A percentile compares a stretch with the other conserved stretches of the same genome.
phyloP scores from a whole-genome alignment of 2,888 invertebrate species.

The Bedellia somnulentella region DNA sequence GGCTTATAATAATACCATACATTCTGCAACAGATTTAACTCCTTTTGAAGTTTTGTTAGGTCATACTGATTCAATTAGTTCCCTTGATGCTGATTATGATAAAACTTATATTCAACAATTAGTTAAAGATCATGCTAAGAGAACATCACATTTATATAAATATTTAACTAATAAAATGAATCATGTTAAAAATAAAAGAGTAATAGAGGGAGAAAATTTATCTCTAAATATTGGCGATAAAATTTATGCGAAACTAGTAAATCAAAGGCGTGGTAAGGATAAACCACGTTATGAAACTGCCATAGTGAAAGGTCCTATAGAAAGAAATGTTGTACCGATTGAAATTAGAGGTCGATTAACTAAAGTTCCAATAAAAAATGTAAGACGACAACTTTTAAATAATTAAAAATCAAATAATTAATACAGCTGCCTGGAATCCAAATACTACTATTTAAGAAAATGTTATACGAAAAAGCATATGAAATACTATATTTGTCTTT shows the following conservation, averaged over 20 bases:
- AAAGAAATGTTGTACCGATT: conserved; percentile 9
- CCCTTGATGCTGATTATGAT: conserved; percentile 12
- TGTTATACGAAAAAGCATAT: too few species aligned
- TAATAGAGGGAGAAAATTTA: conserved; percentile 8
- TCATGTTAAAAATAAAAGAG: conserved; percentile 7
- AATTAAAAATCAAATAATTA: too few species aligned
- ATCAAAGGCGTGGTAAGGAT: conserved; percentile 11
- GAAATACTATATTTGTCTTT: too few species aligned
- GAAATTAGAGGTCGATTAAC: conserved; percentile 7
- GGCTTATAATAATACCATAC: conserved; percentile 14
- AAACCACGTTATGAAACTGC: conserved; percentile 10
- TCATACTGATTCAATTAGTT: conserved; percentile 11
- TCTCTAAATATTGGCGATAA: conserved; percentile 8
- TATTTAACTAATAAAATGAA: conserved; percentile 9
- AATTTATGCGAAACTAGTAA: conserved; percentile 10
- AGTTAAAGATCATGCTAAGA: conserved; percentile 13
- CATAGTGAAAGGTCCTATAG: neutral
- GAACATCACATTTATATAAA: conserved; percentile 11
- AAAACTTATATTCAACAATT: conserved; percentile 13
- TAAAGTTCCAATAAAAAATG: conserved; percentile 13
- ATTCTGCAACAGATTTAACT: conserved; percentile 4
- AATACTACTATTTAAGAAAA: too few species aligned
- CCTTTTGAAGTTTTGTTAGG: conserved; percentile 8
- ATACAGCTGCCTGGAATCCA: too few species aligned
- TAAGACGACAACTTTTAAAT: too few species aligned